These are phyloP conservation scores for Protomyctophum bolini DNA, from an alignment of 2,113 vertebrate species.

Conservation along the genomic window DNA sequence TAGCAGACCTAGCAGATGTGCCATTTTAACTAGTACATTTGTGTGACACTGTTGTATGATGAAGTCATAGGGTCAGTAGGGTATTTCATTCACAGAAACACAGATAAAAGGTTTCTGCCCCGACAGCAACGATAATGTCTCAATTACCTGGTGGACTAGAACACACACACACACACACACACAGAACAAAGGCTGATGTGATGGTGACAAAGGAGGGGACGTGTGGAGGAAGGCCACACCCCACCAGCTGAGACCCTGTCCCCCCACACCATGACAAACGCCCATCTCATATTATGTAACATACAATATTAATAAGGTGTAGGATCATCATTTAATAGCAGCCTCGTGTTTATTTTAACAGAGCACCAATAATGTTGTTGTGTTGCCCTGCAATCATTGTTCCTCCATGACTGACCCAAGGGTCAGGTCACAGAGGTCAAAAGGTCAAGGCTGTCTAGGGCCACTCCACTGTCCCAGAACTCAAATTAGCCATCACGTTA, in stretches of 20 bases:
- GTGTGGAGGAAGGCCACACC: slow-evolving; percentile 46
- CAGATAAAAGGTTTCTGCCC: too few species aligned
- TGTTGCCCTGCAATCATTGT: too few species aligned
- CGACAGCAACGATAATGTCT: too few species aligned
- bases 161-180: neutral
- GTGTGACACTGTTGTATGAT: too few species aligned
- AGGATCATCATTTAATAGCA: neutral
- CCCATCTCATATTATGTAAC: neutral
- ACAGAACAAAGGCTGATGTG: slow-evolving; percentile 49
- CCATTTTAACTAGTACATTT: too few species aligned
- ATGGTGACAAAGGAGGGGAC: slow-evolving; percentile 11
- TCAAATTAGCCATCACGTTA: too few species aligned
- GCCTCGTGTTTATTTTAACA: neutral
- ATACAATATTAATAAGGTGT: neutral
- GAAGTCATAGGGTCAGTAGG: too few species aligned
- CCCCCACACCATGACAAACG: neutral
- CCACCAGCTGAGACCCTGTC: slow-evolving; percentile 45
- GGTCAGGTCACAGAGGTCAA: neutral
- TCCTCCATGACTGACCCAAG: neutral
- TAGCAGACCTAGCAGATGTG: too few species aligned
- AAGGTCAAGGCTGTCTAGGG: neutral
- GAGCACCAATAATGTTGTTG: neutral
- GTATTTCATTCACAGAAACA: too few species aligned
- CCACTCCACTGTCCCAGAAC: neutral
- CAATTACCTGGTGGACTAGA: too few species aligned